Evolutionary conservation across 2,888 invertebrate genomes (phyloP).

Genomic region (Melanargia galathea): DNA sequence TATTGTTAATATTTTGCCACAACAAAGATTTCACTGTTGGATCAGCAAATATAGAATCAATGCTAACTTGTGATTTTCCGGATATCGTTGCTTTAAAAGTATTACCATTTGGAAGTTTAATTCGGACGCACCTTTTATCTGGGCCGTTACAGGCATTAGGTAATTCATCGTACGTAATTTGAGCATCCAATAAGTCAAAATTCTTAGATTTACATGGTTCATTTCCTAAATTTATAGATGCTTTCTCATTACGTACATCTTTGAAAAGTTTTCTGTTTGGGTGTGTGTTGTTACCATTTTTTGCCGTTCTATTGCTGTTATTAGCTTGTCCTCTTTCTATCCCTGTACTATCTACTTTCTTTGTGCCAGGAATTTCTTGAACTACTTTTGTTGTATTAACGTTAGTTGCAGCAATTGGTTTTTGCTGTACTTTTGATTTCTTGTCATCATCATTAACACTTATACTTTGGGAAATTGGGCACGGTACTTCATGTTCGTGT

Average conservation of each 20-base stretch:
- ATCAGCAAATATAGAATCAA: constrained; percentile 58
- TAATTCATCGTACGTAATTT: constrained; percentile 53
- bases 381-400: background rate
- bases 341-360: background rate
- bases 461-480: background rate
- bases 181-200: constrained; percentile 7
- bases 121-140: constrained; percentile 53
- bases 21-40: constrained; percentile 56
- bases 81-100: constrained; percentile 62
- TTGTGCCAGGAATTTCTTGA: background rate
- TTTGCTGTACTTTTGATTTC: background rate
- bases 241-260: background rate
- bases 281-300: background rate
- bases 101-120: constrained; percentile 62
- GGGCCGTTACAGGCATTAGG: constrained; percentile 45
- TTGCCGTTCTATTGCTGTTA: background rate
- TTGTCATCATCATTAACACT: background rate
- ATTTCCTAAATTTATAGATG: background rate
- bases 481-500: background rate
- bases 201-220: constrained; percentile 9
- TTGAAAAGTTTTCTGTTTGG: background rate
- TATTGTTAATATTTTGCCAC: constrained; percentile 48
- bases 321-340: background rate
- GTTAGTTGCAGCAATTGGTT: background rate
- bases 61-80: constrained; percentile 54